Base-by-base conservation (phyloP, 2,797 vertebrate species). In the Anas acuta region DNA sequence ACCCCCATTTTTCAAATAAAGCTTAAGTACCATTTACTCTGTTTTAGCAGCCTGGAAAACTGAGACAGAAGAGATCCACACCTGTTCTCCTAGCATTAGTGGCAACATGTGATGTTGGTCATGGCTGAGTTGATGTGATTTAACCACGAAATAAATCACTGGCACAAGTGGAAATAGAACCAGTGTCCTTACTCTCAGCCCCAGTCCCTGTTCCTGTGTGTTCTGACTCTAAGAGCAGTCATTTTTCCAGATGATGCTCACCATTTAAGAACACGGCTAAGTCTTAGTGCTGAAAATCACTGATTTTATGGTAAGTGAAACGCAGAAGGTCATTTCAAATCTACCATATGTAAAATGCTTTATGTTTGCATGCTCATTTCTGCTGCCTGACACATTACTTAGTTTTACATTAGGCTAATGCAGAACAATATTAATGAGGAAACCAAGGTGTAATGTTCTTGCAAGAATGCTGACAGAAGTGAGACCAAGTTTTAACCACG, bases 381-480 rank as follows among this genome's bases (percentile, higher is more conserved):
- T 39, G 53, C 71, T 82, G 61, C 70, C 85, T 85, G 78, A 41
- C 45, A 20, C 56, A 32, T 67, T 81, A 58, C 81, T 75, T 45
- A 86, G 86, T 93, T 82, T 51, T 56, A 81, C 85, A 95, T 95
- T 87, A 96, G 65, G 73, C 95, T 97, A 90, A 94, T 77, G 65
- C 18, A 91, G 90, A 96, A 56, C 81, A 54, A 32, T 87, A 89
- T 92, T 95, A 95, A 96, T 84, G 81, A 90, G 90, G 82, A 45
- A 91, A 72, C 80, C 92, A 85, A 93, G 77, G 71, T 96, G 81
- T 80, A 95, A 91, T 97, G 80, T 95, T 95, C 95, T 95, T 90
- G 86, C 93, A 96, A 95, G 85, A 91, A 73, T 93, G 82, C 79
- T 94, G 92, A 81, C 84, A 72, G 78, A 85, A 87, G 73, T 74